Evolutionary conservation across 2,113 vertebrate species (phyloP), one percentile per base, ranked within the genome.

Genomic region (Neoarius graeffei): DNA sequence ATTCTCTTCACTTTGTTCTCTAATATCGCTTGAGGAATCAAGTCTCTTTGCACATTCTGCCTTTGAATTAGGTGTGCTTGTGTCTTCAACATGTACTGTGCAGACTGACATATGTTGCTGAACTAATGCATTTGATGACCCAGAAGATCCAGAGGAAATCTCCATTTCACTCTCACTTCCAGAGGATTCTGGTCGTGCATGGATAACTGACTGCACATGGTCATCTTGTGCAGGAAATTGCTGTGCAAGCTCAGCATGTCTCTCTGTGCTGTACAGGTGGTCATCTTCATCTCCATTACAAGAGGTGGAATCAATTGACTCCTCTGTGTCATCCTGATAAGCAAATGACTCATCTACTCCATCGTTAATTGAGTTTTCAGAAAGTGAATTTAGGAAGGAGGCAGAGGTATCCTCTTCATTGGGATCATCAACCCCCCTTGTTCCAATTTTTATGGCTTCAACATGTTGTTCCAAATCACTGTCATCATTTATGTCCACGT

Each of bases 361-460:
- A 89, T 98, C 97, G 0, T 97, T 95, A 90, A 99, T 97, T 85
- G 98, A 99, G 73, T 95, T 97, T 90, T 99, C 98, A 0, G 98
- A 99, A 85, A 99, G 95, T 0, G 98, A 98, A 91, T 95, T 97
- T 86, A 98, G 95, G 92, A 97, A 99, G 6, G 98, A 99, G 20
- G 95, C 96, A 0, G 97, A 98, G 1, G 96, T 96, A 90, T 97
- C 97, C 86, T 97, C 96, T 0, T 97, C 97, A 1, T 91, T 92
- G n/a, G 92, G 93, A 87, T 94, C 94, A 23, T 94, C 93, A 42
- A 90, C 91, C 76, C 92, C 91, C 0, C 85, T 92, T 79, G 19
- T 69, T 91, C 5, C 93, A 94, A 0, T 92, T 92, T 0, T 90
- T 84, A 25, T 25, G 84, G 60, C 48, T 0, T 92, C 92, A 42